Evolutionary conservation across 2,797 vertebrate genomes (phyloP), one percentile per base, ranked within the genome.

Genomic region (Danio tinwini): DNA sequence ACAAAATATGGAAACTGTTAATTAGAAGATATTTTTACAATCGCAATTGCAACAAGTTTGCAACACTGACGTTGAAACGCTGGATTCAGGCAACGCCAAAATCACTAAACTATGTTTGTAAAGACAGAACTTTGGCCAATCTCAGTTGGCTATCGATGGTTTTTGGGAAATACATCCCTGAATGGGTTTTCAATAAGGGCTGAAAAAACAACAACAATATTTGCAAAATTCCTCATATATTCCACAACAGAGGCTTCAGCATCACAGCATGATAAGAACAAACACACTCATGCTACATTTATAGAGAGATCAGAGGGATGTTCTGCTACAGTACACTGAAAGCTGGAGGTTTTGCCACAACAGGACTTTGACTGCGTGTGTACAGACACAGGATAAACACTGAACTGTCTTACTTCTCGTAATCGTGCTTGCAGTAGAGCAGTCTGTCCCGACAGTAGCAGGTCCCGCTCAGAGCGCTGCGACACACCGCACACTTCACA

Each of bases 381-480:
- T 37, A n/a, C 17, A 76, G 17, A 39, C 2, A 17, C n/a, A 49
- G 6, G 4, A 17, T 59, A 29, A 29, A 62, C 47, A 42, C 19
- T 6, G 14, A 75, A 53, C 29, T n/a, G 16, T 76, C 95, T 94
- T 94, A 97, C 96, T 97, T 97, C 82, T 97, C 95, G 65, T 97
- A 97, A 93, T 97, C 96, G 47, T 95, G 95, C 61, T 96, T 96
- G 93, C 96, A 97, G 92, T 96, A 97, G 16, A 96, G 94, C 85
- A 94, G 93, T 19, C 94, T 93, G 90, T 97, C 94, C 65, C 95
- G 93, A 72, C 93, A 95, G 92, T 96, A 97, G 89, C 96, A 97
- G 80, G 94, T 95, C 63, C 95, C 96, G 1, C 93, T 91, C 59
- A 97, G 95, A 0, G 90, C 90, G 85, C 95, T 95, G 86, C 94